Evolutionary conservation across 2,888 invertebrate genomes (phyloP), one percentile per base, ranked within the genome.

Genomic region (Phlogophora meticulosa): DNA sequence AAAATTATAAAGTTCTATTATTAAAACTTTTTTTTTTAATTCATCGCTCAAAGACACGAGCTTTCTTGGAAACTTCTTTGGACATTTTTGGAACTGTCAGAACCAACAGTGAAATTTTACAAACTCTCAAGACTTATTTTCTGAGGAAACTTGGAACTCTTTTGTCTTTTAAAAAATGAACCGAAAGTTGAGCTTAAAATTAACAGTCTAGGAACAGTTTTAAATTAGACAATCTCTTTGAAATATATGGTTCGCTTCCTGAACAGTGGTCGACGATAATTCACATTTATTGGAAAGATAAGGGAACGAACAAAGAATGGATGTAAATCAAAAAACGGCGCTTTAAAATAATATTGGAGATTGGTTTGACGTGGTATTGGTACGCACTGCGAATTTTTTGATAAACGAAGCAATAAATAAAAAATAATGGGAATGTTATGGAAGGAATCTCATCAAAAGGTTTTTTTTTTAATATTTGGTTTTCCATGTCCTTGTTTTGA

Each of bases 251-350:
- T 80, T 83, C 85, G 86, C 85, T 90, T 90, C 86, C 87, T 86
- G 90, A 90, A 84, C 92, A 90, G 88, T 88, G 90, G 88, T 87
- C 84, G 87, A 82, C 89, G 85, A 93, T 94, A 94, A 92, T 86
- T 94, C 93, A 94, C 90, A 78, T 92, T 94, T 93, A 94, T 94
- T 94, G 93, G 91, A 87, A 87, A 91, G 94, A 94, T 94, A 94
- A 94, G 91, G 85, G 85, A 82, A 80, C 84, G 92, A 90, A 93
- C 92, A 93, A 93, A 92, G 93, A 91, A 88, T 87, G 86, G 83
- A 81, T 86, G 85, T 93, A 92, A 93, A 93, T 93, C 92, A 93
- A 89, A 91, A 85, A 85, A 83, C 69, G 80, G 81, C 80, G 78
- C 51, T 91, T 90, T 87, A 85, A 88, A 91, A 87, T 88, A 85